These are phyloP conservation scores for Maniola jurtina DNA, from an alignment of 1,140 invertebrate species.

Conservation along the genomic window DNA sequence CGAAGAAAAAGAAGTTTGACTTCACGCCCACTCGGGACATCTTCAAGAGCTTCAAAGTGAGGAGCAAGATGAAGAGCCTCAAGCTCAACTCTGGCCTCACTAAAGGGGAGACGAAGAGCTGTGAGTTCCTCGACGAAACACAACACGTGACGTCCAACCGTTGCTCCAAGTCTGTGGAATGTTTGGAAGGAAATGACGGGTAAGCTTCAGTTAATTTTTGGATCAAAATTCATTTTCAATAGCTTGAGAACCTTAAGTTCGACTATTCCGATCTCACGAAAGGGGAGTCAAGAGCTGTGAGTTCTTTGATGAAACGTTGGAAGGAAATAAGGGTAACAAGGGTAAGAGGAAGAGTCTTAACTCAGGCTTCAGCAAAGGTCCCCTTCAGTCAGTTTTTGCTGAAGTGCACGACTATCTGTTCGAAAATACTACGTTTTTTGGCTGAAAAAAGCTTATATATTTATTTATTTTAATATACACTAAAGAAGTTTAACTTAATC, in stretches of 20 bases:
- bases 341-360: too few relatives aligned
- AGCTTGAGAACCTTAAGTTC: conserved; percentile 33
- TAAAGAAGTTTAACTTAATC: too few relatives aligned
- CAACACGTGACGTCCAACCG: conserved; percentile 44
- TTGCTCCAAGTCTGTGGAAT: conserved; percentile 57
- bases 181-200: not conserved
- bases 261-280: conserved; percentile 41
- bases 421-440: too few relatives aligned
- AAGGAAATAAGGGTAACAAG: too few relatives aligned
- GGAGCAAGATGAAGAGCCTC: conserved; percentile 59
- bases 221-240: too few relatives aligned
- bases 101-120: conserved; percentile 64
- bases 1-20: conserved; percentile 66
- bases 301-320: conserved; percentile 61
- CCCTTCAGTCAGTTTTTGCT: too few relatives aligned
- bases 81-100: conserved; percentile 41
- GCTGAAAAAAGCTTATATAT: too few relatives aligned
- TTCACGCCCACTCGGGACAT: conserved; percentile 71
- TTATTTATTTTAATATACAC: too few relatives aligned
- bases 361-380: too few relatives aligned
- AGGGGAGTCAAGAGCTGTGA: conserved; percentile 64
- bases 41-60: conserved; percentile 70
- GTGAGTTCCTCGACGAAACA: conserved; percentile 61
- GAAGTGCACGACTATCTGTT: too few relatives aligned
- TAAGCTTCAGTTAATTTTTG: not conserved